Conservation (phyloP, 1,140 invertebrate genomes). For the Dryas iulia region DNA sequence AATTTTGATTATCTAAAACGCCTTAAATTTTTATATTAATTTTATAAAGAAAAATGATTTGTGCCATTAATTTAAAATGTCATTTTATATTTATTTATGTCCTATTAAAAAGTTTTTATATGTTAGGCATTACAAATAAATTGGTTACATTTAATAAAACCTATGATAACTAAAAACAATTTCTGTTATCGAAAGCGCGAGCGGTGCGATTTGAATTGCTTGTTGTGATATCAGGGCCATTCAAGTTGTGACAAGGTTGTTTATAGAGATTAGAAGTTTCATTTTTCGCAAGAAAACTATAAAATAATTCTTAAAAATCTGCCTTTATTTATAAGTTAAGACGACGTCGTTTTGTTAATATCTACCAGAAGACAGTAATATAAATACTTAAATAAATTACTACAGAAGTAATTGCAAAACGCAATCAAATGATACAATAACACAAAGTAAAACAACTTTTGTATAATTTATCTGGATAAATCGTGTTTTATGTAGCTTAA, state of each 20-base stretch:
- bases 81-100: not conserved
- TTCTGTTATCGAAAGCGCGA: slow-evolving; percentile 1
- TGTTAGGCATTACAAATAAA: not conserved
- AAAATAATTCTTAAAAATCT: slow-evolving; percentile 11
- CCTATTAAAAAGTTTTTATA: not conserved
- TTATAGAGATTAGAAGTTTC: slow-evolving; percentile 12
- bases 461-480: not conserved
- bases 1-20: not conserved
- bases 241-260: slow-evolving; percentile 2
- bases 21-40: not conserved
- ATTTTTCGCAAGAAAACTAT: slow-evolving; percentile 8
- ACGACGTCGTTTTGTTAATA: slow-evolving; percentile 27
- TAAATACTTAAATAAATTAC: slow-evolving; percentile 18
- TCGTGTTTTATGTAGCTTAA: not conserved
- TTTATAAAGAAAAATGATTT: not conserved
- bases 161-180: slow-evolving; percentile 5
- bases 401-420: not conserved
- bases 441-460: slow-evolving; percentile 7
- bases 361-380: slow-evolving; percentile 26
- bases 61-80: not conserved
- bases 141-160: not conserved
- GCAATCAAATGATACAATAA: slow-evolving; percentile 7
- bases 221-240: slow-evolving; percentile 3
- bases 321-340: slow-evolving; percentile 35
- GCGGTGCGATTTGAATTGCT: not conserved